These are phyloP conservation scores for Atrichornis clamosus DNA, from an alignment of 2,113 vertebrate genomes.

Conservation along the genomic window DNA sequence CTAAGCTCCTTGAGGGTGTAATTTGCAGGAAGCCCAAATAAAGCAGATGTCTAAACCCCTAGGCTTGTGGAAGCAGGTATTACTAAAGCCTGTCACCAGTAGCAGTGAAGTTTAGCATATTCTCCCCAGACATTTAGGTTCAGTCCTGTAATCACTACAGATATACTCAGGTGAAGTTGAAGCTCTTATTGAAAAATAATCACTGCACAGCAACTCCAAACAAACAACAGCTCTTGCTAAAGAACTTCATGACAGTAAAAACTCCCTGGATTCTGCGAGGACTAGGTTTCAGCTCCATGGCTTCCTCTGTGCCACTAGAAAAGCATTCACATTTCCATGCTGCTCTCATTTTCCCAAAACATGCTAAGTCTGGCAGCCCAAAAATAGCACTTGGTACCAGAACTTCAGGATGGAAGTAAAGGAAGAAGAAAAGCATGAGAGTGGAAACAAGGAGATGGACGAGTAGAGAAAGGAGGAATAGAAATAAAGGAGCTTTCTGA, in stretches of 20 bases:
- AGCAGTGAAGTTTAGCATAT: background rate
- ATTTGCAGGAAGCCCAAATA: slow-evolving; percentile 15
- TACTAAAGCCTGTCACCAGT: background rate
- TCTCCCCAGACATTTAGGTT: background rate
- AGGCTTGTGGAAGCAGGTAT: background rate
- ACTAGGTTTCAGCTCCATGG: background rate
- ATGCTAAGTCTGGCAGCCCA: background rate
- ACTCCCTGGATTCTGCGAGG: background rate
- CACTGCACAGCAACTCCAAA: background rate
- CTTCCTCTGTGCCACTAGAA: background rate
- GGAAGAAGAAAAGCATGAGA: background rate
- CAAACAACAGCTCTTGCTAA: background rate
- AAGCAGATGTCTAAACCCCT: background rate
- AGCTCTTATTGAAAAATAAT: background rate
- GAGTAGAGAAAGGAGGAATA: background rate
- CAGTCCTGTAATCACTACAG: background rate
- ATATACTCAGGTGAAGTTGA: background rate
- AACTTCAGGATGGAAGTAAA: background rate
- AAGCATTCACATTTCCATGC: background rate
- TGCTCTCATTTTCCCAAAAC: background rate
- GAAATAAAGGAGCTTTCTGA: background rate
- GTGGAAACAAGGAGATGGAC: background rate
- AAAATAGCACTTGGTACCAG: background rate
- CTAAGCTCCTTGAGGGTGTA: background rate
- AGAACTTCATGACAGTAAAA: background rate